Evolutionary conservation across 1,140 invertebrate genomes (phyloP).

Genomic region (Oncopodura yosiiana): DNA sequence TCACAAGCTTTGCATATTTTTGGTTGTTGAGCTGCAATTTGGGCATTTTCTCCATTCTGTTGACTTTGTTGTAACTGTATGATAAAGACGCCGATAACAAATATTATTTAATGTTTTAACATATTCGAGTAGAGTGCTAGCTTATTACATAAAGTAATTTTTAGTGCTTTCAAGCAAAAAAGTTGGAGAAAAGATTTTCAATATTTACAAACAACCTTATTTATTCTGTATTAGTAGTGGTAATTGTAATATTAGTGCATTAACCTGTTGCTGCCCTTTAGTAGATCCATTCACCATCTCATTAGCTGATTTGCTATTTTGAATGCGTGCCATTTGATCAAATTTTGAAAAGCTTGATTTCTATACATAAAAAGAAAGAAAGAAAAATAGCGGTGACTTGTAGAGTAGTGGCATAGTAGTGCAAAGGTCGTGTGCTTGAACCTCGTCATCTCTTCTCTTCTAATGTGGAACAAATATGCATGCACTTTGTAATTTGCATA

Average conservation of each 20-base stretch:
- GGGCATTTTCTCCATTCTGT: too few relatives aligned
- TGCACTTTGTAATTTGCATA: not conserved
- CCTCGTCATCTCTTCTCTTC: not conserved
- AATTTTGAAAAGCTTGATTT: conserved; percentile 70
- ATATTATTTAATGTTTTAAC: too few relatives aligned
- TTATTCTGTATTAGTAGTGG: not conserved
- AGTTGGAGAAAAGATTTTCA: not conserved
- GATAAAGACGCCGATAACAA: too few relatives aligned
- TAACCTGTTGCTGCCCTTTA: not conserved
- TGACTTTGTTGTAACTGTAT: too few relatives aligned
- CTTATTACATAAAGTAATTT: too few relatives aligned
- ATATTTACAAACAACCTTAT: not conserved
- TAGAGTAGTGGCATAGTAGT: too few relatives aligned
- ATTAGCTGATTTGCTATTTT: not conserved
- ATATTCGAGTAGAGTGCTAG: too few relatives aligned
- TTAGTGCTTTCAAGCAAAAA: too few relatives aligned
- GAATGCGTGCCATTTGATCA: conserved; percentile 47
- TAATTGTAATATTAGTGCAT: not conserved
- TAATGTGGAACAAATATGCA: not conserved
- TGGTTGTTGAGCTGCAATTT: not conserved
- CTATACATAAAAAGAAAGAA: conserved; percentile 44
- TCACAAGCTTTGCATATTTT: conserved; percentile 60
- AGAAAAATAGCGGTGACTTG: too few relatives aligned
- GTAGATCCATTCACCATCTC: not conserved
- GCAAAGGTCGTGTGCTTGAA: not conserved